Conservation (phyloP, 2,113 vertebrate species). For the Oreochromis tanganicae region DNA sequence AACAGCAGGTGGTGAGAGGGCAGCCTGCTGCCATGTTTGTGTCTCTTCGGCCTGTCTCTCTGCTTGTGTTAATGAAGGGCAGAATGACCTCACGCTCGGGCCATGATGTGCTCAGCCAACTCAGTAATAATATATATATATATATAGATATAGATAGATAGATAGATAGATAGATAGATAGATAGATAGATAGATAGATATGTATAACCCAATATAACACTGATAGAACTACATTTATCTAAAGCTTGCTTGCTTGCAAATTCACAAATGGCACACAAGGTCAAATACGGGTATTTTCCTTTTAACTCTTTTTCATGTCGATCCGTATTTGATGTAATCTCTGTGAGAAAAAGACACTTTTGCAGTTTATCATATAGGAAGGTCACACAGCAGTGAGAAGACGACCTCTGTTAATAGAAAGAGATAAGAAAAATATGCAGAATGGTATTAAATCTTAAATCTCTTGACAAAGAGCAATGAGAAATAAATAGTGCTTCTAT, state of each 20-base stretch:
- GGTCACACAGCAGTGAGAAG: neutral
- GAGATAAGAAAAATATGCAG: neutral
- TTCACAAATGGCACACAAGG: neutral
- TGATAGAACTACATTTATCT: neutral
- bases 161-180: too few relatives aligned
- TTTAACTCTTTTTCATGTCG: neutral
- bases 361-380: neutral
- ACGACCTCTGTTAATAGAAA: neutral
- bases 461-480: neutral
- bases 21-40: neutral
- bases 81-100: slow-evolving; percentile 10
- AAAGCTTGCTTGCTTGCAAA: neutral
- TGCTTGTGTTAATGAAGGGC: slow-evolving; percentile 37
- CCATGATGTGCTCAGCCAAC: neutral
- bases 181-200: too few relatives aligned
- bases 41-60: neutral
- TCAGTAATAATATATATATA: neutral
- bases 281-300: neutral
- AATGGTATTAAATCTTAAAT: neutral
- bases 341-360: neutral
- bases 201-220: neutral
- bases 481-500: neutral
- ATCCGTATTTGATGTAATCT: neutral
- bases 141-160: neutral
- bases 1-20: slow-evolving; percentile 3